phyloP scores from a whole-genome alignment of 2,888 invertebrate species.

The Brenthis hecate region DNA sequence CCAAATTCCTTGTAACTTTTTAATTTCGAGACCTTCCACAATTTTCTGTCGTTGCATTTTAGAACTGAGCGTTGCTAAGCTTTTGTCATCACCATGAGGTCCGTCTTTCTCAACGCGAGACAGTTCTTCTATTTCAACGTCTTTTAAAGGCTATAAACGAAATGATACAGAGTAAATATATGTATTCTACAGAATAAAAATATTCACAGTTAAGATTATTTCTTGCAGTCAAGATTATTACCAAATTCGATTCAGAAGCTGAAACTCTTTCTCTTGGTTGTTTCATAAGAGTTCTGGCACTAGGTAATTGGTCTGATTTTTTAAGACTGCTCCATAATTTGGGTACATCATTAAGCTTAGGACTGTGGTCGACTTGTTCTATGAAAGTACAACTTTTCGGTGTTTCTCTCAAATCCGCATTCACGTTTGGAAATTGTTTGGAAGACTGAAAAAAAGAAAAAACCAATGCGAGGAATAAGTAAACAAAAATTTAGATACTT shows the following conservation, averaged over 20 bases:
- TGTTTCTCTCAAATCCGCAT: conserved; percentile 41
- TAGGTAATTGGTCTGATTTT: conserved; percentile 29
- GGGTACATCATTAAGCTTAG: conserved; percentile 45
- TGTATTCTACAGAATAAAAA: too few relatives aligned
- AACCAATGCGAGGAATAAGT: not conserved
- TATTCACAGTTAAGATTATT: not conserved
- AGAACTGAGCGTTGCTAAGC: conserved; percentile 7
- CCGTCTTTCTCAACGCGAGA: conserved; percentile 33
- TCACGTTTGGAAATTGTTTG: conserved; percentile 45
- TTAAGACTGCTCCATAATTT: conserved; percentile 39
- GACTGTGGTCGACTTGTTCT: conserved; percentile 52
- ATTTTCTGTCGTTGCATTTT: conserved; percentile 18
- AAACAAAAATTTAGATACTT: not conserved
- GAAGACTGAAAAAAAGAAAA: conserved; percentile 42
- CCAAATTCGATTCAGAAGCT: conserved; percentile 57
- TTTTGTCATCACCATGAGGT: conserved; percentile 40
- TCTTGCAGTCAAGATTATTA: conserved; percentile 22
- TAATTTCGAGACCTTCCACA: conserved; percentile 24
- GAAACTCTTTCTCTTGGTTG: conserved; percentile 47
- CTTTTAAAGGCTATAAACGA: conserved; percentile 32
- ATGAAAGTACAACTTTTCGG: conserved; percentile 42
- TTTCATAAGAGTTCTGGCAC: conserved; percentile 37
- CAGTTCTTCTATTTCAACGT: conserved; percentile 23
- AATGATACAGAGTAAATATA: too few relatives aligned
- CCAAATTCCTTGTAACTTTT: conserved; percentile 33